Percentiles rank a stretch among this genome's conserved stretches.
phyloP scores from a whole-genome alignment of 2,797 vertebrate species.

The Remorina albescens region DNA sequence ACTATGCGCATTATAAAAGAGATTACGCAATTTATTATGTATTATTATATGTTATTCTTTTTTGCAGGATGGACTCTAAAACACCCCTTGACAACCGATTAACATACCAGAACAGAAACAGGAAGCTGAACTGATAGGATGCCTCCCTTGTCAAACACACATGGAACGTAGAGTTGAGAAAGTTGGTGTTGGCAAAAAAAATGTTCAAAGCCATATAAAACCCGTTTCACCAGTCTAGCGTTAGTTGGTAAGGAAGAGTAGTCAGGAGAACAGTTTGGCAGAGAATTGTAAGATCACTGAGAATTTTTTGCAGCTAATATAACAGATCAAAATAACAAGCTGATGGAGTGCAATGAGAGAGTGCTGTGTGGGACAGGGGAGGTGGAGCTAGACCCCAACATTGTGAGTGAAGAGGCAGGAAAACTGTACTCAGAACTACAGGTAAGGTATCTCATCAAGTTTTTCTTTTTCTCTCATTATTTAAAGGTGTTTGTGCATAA shows the following conservation, averaged over 20 bases:
- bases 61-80: conserved; percentile 77
- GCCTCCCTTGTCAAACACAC: conserved; percentile 4
- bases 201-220: conserved; percentile 53
- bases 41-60: conserved; percentile 5
- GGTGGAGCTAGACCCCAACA: conserved; percentile 84
- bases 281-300: not conserved
- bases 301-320: not conserved
- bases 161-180: conserved; percentile 16
- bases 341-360: conserved; percentile 84
- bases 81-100: conserved; percentile 53
- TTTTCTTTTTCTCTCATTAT: not conserved
- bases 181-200: conserved; percentile 54
- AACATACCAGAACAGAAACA: conserved; percentile 5
- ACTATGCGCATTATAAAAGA: not conserved
- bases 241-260: conserved; percentile 41
- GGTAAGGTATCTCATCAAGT: conserved; percentile 64
- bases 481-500: not conserved
- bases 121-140: conserved; percentile 19
- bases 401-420: conserved; percentile 88
- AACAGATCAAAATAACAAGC: conserved; percentile 1
- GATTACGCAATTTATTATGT: not conserved
- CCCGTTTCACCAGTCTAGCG: conserved; percentile 39
- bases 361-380: conserved; percentile 80
- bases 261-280: not conserved
- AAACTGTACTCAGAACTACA: conserved; percentile 87